A percentile compares a stretch with the other conserved stretches of the same genome.
Evolutionary conservation across 2,797 vertebrate species (phyloP).

Genomic region (Schizopygopsis malacanthus): DNA sequence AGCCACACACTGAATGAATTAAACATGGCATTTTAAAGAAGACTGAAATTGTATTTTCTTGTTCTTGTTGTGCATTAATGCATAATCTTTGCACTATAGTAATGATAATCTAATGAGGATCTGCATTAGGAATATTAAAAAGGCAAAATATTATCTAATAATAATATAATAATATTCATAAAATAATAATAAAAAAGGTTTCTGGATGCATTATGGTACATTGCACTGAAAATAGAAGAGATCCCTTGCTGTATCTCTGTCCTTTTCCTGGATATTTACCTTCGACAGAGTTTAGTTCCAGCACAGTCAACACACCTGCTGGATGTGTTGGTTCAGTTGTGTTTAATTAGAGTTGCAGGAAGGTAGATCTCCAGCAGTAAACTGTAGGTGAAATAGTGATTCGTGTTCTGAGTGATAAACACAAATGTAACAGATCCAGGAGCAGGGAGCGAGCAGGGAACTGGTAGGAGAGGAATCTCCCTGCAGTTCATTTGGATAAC

Average conservation of each 20-base stretch:
- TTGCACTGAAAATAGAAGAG: background rate
- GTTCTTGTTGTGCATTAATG: background rate
- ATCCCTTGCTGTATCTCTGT: background rate
- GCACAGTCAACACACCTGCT: slow-evolving; percentile 24
- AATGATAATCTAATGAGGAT: background rate
- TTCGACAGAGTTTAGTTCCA: slow-evolving; percentile 2
- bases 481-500: background rate
- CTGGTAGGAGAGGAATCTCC: slow-evolving; percentile 7
- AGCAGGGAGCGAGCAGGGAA: background rate
- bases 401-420: background rate
- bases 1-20: too few species aligned
- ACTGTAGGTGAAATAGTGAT: background rate
- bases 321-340: slow-evolving; percentile 2
- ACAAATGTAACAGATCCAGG: background rate
- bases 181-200: background rate
- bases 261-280: background rate
- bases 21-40: too few species aligned
- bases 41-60: too few species aligned
- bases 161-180: background rate
- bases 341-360: slow-evolving; percentile 4
- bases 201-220: background rate
- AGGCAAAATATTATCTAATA: background rate
- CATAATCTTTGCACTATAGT: background rate
- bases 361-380: background rate
- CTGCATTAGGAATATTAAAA: background rate